A percentile compares a stretch with the other conserved stretches of the same genome.
These are phyloP conservation scores for Lasioglossum marginatum DNA, from an alignment of 2,888 invertebrate species.

Conservation along the genomic window DNA sequence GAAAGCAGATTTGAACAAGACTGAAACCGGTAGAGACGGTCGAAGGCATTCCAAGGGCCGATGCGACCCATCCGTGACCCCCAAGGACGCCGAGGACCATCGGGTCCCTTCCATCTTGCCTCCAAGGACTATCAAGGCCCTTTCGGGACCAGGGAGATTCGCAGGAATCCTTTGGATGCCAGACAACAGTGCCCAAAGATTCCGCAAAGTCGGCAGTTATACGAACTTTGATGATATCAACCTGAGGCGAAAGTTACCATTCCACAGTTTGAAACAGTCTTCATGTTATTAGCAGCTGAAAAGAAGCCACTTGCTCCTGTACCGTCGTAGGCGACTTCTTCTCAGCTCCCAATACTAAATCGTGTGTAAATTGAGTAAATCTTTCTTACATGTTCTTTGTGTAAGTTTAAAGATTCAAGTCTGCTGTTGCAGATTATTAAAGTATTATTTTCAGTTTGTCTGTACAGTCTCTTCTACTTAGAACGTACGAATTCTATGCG, in stretches of 20 bases:
- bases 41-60: conserved; percentile 6
- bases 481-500: background rate
- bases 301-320: background rate
- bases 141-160: background rate
- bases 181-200: background rate
- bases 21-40: conserved; percentile 6
- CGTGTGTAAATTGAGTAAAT: background rate
- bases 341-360: no score
- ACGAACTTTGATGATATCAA: background rate
- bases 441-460: no score
- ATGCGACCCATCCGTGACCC: conserved; percentile 4
- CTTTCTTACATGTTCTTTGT: background rate
- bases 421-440: background rate
- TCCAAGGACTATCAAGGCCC: background rate
- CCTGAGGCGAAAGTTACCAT: background rate
- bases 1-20: background rate
- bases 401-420: background rate
- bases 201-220: background rate
- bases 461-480: background rate
- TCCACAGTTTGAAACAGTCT: background rate
- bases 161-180: background rate
- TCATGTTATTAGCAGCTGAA: background rate
- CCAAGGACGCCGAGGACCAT: conserved; percentile 4
- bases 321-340: background rate
- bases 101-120: background rate